These are phyloP conservation scores for Amblyjoppa fuscipennis DNA, from an alignment of 2,888 invertebrate genomes.

Conservation along the genomic window DNA sequence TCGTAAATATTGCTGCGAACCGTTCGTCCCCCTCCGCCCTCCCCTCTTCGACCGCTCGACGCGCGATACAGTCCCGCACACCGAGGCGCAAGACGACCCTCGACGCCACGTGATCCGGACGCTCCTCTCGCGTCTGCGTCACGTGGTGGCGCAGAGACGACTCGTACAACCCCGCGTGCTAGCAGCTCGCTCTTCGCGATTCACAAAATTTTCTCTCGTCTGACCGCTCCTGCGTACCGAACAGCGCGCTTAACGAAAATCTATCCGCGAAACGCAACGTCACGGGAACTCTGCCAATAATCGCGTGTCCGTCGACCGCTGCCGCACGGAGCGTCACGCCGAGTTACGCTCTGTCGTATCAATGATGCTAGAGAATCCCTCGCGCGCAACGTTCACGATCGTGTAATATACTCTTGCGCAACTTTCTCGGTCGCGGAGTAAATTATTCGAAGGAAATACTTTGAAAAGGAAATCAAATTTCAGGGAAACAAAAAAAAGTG, in stretches of 20 bases:
- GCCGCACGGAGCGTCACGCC: background rate
- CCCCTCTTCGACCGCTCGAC: conserved; percentile 34
- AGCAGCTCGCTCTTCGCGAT: conserved; percentile 35
- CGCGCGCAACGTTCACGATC: too few species aligned
- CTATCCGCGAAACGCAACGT: conserved; percentile 47
- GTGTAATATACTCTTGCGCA: too few species aligned
- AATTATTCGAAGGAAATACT: too few species aligned
- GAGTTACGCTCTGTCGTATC: background rate
- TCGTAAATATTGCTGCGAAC: background rate
- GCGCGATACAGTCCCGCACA: background rate
- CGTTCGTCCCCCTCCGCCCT: conserved; percentile 24
- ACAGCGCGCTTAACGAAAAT: conserved; percentile 2
- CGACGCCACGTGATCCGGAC: conserved; percentile 70
- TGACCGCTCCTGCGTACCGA: background rate
- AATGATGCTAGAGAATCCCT: background rate
- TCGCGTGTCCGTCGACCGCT: conserved; percentile 29
- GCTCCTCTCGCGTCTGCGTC: conserved; percentile 66
- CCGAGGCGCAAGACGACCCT: conserved; percentile 46
- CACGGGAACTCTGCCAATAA: conserved; percentile 54
- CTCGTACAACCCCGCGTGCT: conserved; percentile 10
- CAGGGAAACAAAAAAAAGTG: too few species aligned
- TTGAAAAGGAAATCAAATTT: too few species aligned
- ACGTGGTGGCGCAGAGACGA: conserved; percentile 64
- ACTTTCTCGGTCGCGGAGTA: too few species aligned
- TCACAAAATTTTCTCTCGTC: conserved; percentile 53